Conservation (phyloP, 1,140 invertebrate genomes). For the Nixonia krombeini region DNA sequence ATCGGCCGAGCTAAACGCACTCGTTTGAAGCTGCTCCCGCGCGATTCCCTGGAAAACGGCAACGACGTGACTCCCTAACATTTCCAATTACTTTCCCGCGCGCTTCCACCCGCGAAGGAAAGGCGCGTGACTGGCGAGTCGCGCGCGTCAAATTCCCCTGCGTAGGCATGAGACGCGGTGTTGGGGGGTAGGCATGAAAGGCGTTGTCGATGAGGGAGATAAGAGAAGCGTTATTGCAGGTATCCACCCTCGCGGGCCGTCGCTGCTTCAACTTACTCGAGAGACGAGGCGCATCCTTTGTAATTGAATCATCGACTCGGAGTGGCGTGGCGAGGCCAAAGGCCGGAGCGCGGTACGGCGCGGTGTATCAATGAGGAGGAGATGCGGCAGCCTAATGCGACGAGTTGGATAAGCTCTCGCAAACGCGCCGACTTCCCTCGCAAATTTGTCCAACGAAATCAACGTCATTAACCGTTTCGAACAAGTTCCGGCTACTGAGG, state of each 20-base stretch:
- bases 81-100: too few relatives aligned
- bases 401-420: conserved; percentile 24
- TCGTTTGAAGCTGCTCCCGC: neutral
- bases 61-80: neutral
- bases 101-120: too few relatives aligned
- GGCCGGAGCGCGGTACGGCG: conserved; percentile 30
- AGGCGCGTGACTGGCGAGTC: too few relatives aligned
- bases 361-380: conserved; percentile 44
- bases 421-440: neutral
- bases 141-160: too few relatives aligned
- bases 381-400: conserved; percentile 19
- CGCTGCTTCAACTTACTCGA: conserved; percentile 31
- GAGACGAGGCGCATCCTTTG: conserved; percentile 26
- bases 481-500: neutral
- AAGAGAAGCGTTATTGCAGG: conserved; percentile 17
- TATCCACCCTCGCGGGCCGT: too few relatives aligned
- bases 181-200: too few relatives aligned
- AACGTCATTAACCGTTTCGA: neutral
- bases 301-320: conserved; percentile 50
- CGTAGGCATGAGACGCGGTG: too few relatives aligned
- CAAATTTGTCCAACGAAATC: conserved; percentile 6
- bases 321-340: conserved; percentile 33
- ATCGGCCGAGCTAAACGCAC: conserved; percentile 37
- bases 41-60: neutral
- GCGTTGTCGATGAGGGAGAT: neutral